Base-by-base conservation (phyloP, 2,797 vertebrate species). In the Podarcis lilfordi region DNA sequence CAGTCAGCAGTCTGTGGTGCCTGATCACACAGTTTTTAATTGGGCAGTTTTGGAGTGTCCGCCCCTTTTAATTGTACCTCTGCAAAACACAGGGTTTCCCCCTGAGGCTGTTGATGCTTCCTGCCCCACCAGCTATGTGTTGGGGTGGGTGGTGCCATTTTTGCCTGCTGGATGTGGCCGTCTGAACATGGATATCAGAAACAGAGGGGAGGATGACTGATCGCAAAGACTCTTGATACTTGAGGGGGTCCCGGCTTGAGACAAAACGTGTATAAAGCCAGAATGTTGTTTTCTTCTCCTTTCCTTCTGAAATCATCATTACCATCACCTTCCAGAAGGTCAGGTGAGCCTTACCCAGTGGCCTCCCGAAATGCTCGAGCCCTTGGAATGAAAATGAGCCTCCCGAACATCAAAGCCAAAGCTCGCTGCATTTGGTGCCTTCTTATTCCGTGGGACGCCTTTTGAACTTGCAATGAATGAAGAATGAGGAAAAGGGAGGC, bases 361-460 rank as follows among this genome's bases (percentile, higher is more conserved):
- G 10, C 25, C 35, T n/a, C 55, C 15, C 19, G 0, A 59, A 19
- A 75, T 0, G 37, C 83, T 89, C n/a, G 55, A 90, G 79, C 69
- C 86, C 84, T 45, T 2, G 19, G 61, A 81, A 59, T 80, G 13
- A 78, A 87, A 81, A 84, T 3, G 29, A 8, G 90, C 87, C 92
- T 92, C 89, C 89, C 93, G 89, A 72, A 93, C 93, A 91, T 95
- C 92, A 94, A 95, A 94, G 91, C 86, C 85, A 55, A 55, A 86
- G 3, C 32, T 3, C n/a, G 27, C 90, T 45, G 79, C 17, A 68
- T 87, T 88, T 92, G 90, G 89, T 79, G 85, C 89, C 92, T 94
- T 91, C 50, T 93, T 94, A 93, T 94, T 96, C 91, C 88, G 86
- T 89, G 91, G 88, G 74, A 88, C 89, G 88, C 92, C 92, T 88